Percentiles rank a stretch among this genome's conserved stretches.
These are phyloP conservation scores for Sphaerophoria rueppellii DNA, from an alignment of 2,888 invertebrate genomes.

Conservation along the genomic window DNA sequence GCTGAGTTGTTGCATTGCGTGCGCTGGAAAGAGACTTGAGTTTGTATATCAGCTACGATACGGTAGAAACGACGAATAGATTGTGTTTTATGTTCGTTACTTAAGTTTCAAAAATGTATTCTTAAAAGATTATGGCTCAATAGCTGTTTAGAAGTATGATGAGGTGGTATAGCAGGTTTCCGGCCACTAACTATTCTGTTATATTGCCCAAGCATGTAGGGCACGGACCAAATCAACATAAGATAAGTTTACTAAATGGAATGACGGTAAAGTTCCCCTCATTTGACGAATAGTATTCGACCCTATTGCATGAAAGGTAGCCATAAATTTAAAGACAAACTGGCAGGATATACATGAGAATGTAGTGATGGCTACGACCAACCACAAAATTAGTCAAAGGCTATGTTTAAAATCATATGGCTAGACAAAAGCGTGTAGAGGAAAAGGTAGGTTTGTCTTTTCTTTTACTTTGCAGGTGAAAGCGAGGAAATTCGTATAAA, in stretches of 20 bases:
- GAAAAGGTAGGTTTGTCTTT: neutral
- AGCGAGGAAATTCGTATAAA: too few species aligned
- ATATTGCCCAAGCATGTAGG: neutral
- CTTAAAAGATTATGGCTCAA: slow-evolving; percentile 54
- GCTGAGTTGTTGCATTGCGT: slow-evolving; percentile 23
- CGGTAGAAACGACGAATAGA: slow-evolving; percentile 16
- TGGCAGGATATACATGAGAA: slow-evolving; percentile 35
- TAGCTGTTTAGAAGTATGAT: slow-evolving; percentile 13
- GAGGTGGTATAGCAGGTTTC: neutral
- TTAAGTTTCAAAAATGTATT: slow-evolving; percentile 48
- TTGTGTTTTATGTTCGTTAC: slow-evolving; percentile 50
- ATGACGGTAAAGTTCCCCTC: slow-evolving; percentile 17
- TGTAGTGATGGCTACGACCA: slow-evolving; percentile 32
- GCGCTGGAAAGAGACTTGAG: neutral
- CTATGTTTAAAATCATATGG: slow-evolving; percentile 18
- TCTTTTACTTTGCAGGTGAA: neutral
- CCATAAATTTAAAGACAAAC: slow-evolving; percentile 67
- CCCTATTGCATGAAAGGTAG: slow-evolving; percentile 68
- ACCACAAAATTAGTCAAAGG: slow-evolving; percentile 52
- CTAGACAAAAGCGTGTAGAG: neutral
- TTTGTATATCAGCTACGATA: neutral
- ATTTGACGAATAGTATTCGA: slow-evolving; percentile 43
- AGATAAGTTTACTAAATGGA: slow-evolving; percentile 30
- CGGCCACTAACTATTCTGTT: neutral
- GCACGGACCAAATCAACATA: neutral